A percentile compares a stretch with the other conserved stretches of the same genome.
These are phyloP conservation scores for Palythoa heliodiscus DNA, from an alignment of 92 coral and sea anemone genomes.

Conservation along the genomic window DNA sequence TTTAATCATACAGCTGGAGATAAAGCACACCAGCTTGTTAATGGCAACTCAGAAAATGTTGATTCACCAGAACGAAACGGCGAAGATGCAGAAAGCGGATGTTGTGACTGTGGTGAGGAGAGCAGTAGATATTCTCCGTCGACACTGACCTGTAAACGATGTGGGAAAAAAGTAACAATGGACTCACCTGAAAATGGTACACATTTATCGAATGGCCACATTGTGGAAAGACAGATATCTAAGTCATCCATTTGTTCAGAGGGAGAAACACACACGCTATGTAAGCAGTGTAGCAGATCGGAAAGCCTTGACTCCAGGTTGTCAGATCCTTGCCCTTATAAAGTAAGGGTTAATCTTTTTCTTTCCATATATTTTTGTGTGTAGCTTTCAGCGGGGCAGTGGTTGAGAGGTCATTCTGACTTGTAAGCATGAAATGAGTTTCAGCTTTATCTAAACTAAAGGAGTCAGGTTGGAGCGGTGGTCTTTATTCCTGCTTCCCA, in stretches of 20 bases:
- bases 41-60: slow-evolving; percentile 61
- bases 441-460: no score
- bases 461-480: no score
- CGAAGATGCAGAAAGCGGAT: slow-evolving; percentile 87
- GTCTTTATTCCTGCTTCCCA: no score
- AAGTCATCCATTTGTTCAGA: slow-evolving; percentile 54
- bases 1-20: slow-evolving; percentile 19
- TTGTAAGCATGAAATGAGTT: not conserved
- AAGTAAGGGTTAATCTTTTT: slow-evolving; percentile 56
- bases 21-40: slow-evolving; percentile 57
- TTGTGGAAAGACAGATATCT: slow-evolving; percentile 48
- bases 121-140: slow-evolving; percentile 47
- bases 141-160: slow-evolving; percentile 61
- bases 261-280: slow-evolving; percentile 56
- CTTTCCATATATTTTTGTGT: not conserved
- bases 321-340: slow-evolving; percentile 71
- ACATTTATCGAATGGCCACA: slow-evolving; percentile 78
- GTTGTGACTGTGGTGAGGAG: slow-evolving; percentile 89
- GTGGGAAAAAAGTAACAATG: slow-evolving; percentile 63
- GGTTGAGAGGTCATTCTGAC: not conserved
- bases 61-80: slow-evolving; percentile 55
- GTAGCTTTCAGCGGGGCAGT: not conserved
- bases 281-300: slow-evolving; percentile 82
- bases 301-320: slow-evolving; percentile 60
- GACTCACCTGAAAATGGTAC: slow-evolving; percentile 68